phyloP scores from a whole-genome alignment of 2,797 vertebrate genomes.

The Hypotaenidia philippensis region DNA sequence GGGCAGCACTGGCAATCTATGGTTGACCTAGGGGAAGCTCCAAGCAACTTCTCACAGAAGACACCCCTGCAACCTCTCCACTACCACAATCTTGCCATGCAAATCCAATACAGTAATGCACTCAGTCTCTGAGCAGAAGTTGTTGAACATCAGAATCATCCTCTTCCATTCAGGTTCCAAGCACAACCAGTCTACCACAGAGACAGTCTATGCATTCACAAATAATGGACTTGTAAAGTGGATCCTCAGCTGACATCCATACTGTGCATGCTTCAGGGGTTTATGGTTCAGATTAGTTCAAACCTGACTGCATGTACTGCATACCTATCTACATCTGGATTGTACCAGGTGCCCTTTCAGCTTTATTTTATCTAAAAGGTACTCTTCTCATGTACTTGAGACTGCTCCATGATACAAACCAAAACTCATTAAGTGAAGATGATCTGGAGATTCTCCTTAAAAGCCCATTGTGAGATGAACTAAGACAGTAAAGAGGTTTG shows the following conservation, averaged over 20 bases:
- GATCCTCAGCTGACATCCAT: not conserved
- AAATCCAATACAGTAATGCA: not conserved
- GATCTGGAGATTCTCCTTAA: not conserved
- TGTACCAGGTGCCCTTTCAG: not conserved
- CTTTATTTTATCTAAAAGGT: not conserved
- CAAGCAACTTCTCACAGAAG: too few relatives aligned
- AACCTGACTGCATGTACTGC: not conserved
- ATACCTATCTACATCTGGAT: not conserved
- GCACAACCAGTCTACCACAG: not conserved
- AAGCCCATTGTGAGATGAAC: not conserved
- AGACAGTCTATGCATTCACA: not conserved
- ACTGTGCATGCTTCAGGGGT: fast-evolving
- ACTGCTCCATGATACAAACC: not conserved
- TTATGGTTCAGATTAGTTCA: not conserved
- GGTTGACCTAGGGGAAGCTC: too few relatives aligned
- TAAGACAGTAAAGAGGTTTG: not conserved
- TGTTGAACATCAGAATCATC: not conserved
- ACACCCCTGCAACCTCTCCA: too few relatives aligned
- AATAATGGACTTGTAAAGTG: not conserved
- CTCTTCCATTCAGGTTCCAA: not conserved
- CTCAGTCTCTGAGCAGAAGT: not conserved
- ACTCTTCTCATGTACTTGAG: not conserved
- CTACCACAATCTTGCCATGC: too few relatives aligned
- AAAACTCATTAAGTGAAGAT: not conserved
- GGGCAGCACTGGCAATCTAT: too few relatives aligned